Percentiles rank a stretch among this genome's conserved stretches.
phyloP scores from a whole-genome alignment of 1,140 invertebrate genomes.

The Plectus sambesii region DNA sequence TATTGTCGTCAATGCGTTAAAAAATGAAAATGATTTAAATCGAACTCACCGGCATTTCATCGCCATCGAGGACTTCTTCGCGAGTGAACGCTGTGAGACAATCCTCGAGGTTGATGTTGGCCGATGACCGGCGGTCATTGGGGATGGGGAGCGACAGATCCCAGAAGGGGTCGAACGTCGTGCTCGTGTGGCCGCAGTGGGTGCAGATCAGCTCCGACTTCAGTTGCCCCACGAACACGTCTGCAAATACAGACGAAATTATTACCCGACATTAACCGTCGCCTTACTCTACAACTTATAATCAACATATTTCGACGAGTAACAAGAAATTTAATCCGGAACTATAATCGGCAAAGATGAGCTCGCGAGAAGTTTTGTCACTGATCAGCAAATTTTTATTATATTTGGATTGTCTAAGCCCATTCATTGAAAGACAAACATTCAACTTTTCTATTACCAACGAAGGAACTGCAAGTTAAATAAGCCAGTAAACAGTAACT shows the following conservation, averaged over 20 bases:
- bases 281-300: background rate
- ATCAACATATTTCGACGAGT: background rate
- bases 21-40: constrained; percentile 9
- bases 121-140: constrained; percentile 27
- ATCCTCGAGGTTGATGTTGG: constrained; percentile 61
- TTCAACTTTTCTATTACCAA: too few relatives aligned
- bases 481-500: constrained; percentile 17
- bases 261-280: too few relatives aligned
- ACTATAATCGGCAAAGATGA: background rate
- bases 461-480: too few relatives aligned
- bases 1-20: too few relatives aligned
- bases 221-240: constrained; percentile 86
- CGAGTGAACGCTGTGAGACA: constrained; percentile 78
- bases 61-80: constrained; percentile 79
- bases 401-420: too few relatives aligned
- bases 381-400: too few relatives aligned
- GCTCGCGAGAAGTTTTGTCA: too few relatives aligned
- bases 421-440: too few relatives aligned
- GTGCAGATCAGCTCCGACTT: constrained; percentile 82
- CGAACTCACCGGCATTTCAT: constrained; percentile 70
- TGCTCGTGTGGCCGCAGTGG: constrained; percentile 72
- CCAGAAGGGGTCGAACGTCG: constrained; percentile 94
- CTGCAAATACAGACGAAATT: constrained; percentile 49
- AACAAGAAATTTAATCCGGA: background rate
- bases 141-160: constrained; percentile 73